A percentile compares a stretch with the other conserved stretches of the same genome.
These are phyloP conservation scores for Catostylus mosaicus DNA, from an alignment of 30 jellyfish, hydroid and myxozoan genomes.

Conservation along the genomic window DNA sequence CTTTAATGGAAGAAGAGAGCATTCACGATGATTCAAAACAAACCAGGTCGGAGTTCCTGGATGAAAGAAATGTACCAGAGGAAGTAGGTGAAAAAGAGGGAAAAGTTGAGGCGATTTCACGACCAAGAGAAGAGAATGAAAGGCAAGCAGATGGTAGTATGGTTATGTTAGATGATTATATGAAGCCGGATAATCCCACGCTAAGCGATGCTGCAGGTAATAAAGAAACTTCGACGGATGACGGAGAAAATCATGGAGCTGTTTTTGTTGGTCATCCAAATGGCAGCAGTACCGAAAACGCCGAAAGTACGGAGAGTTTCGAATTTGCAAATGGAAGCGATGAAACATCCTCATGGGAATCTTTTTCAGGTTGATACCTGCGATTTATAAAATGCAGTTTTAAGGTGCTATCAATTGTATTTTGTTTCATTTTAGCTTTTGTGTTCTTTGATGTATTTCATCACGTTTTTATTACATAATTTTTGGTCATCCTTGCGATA, in stretches of 20 bases:
- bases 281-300: constrained; percentile 32
- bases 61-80: background rate
- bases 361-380: constrained; percentile 42
- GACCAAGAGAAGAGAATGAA: background rate
- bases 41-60: background rate
- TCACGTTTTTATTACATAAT: too few species aligned
- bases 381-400: too few species aligned
- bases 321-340: constrained; percentile 75
- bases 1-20: constrained; percentile 15
- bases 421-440: too few species aligned
- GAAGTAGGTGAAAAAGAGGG: background rate
- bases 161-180: background rate
- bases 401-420: too few species aligned
- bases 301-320: constrained; percentile 58
- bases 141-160: constrained; percentile 10
- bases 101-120: background rate
- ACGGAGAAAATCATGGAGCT: constrained; percentile 31
- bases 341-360: constrained; percentile 65
- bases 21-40: background rate
- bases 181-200: constrained; percentile 12
- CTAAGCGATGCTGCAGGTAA: background rate
- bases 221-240: background rate
- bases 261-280: constrained; percentile 15
- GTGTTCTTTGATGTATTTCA: too few species aligned
- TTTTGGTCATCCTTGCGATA: too few species aligned